Evolutionary conservation across 2,888 invertebrate species (phyloP).

Genomic region (Cantharis flavilabris): DNA sequence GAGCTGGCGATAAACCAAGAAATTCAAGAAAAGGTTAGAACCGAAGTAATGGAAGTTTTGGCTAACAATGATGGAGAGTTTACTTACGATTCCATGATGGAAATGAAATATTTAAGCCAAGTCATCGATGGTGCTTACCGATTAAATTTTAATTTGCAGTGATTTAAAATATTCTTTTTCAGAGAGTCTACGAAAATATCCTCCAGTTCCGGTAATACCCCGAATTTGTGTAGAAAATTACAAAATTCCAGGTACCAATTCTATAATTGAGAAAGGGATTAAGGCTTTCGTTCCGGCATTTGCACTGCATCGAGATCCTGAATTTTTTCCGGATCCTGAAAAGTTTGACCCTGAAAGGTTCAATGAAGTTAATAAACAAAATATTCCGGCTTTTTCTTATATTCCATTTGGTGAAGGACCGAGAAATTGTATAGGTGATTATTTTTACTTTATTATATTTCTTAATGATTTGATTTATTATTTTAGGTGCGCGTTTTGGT

Average conservation of each 20-base stretch:
- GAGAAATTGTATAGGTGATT: conserved; percentile 52
- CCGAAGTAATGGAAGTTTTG: conserved; percentile 53
- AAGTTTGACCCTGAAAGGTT: conserved; percentile 57
- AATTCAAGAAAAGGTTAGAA: conserved; percentile 53
- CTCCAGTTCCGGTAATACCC: conserved; percentile 50
- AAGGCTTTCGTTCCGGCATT: conserved; percentile 47
- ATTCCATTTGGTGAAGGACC: conserved; percentile 55
- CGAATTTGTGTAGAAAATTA: conserved; percentile 49
- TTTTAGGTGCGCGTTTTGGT: neutral
- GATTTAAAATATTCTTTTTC: conserved; percentile 18
- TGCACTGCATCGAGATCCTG: conserved; percentile 54
- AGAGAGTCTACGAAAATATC: conserved; percentile 57
- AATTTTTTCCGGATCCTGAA: conserved; percentile 53
- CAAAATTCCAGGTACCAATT: conserved; percentile 42
- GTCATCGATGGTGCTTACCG: conserved; percentile 49
- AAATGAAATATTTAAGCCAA: conserved; percentile 58
- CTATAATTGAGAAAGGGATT: conserved; percentile 48
- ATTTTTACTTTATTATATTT: neutral
- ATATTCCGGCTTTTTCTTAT: conserved; percentile 47
- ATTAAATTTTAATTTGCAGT: neutral
- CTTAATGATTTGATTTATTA: neutral
- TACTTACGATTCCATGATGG: conserved; percentile 56
- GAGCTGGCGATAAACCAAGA: conserved; percentile 57
- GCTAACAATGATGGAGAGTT: conserved; percentile 50
- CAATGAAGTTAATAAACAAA: conserved; percentile 30